These are phyloP conservation scores for Trypoxylus dichotomus DNA, from an alignment of 1,140 invertebrate species.

Conservation along the genomic window DNA sequence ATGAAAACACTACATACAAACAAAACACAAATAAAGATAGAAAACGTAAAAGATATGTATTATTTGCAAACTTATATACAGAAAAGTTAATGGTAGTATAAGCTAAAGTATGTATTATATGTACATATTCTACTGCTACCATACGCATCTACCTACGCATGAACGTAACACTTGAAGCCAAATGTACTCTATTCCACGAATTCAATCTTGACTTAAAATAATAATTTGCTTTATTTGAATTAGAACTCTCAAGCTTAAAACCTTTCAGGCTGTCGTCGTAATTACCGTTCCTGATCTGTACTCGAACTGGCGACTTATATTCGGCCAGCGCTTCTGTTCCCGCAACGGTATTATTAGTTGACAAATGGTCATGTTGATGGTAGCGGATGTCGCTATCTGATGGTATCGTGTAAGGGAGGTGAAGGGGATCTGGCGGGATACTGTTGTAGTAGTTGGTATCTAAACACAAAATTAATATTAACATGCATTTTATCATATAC, in stretches of 20 bases:
- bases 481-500: background rate
- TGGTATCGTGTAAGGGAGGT: slow-evolving; percentile 9
- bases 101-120: background rate
- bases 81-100: background rate
- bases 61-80: background rate
- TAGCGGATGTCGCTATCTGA: slow-evolving; percentile 19
- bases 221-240: background rate
- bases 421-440: slow-evolving; percentile 4
- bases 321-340: background rate
- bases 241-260: background rate
- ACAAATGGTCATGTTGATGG: background rate
- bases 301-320: background rate
- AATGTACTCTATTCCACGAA: slow-evolving; percentile 21
- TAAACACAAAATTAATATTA: slow-evolving; percentile 24
- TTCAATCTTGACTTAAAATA: slow-evolving; percentile 7
- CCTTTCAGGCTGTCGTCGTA: background rate
- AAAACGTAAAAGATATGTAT: slow-evolving; percentile 22
- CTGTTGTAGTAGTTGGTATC: slow-evolving; percentile 19
- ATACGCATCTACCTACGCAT: slow-evolving; percentile 3
- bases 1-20: background rate
- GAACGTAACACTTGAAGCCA: slow-evolving; percentile 22
- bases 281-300: slow-evolving; percentile 11
- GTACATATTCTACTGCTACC: background rate
- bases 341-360: background rate
- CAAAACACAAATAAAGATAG: slow-evolving; percentile 1